phyloP scores from a whole-genome alignment of 1,140 invertebrate species.

The Neomicropteryx cornuta region DNA sequence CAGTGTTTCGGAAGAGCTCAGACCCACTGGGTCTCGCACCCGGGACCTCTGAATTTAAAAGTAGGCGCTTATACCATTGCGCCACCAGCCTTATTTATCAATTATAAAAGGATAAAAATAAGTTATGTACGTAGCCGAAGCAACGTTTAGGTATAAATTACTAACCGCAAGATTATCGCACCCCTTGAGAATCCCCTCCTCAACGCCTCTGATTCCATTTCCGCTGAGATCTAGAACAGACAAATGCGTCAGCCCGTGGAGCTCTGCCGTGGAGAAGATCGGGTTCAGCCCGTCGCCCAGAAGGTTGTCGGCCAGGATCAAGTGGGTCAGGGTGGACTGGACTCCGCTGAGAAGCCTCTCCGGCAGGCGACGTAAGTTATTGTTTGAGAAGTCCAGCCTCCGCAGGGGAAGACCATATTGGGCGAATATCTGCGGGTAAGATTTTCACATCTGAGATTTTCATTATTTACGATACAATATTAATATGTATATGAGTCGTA shows the following conservation, averaged over 20 bases:
- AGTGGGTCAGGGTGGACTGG: conserved; percentile 51
- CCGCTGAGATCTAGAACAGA: conserved; percentile 63
- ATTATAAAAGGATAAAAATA: too few species aligned
- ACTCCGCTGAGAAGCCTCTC: conserved; percentile 62
- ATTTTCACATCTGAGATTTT: too few species aligned
- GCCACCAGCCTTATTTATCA: too few species aligned
- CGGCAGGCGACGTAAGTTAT: conserved; percentile 66
- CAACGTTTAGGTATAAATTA: neutral
- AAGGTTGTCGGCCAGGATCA: conserved; percentile 67
- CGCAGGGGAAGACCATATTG: conserved; percentile 51
- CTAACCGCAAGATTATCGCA: conserved; percentile 59
- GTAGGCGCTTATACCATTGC: too few species aligned
- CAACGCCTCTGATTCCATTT: conserved; percentile 68
- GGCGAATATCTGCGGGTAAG: conserved; percentile 40
- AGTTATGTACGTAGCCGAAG: neutral
- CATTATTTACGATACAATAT: too few species aligned
- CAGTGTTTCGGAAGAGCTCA: too few species aligned
- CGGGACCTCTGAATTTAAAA: too few species aligned
- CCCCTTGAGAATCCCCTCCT: conserved; percentile 76
- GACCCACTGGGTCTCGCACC: too few species aligned
- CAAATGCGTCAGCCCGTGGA: conserved; percentile 63
- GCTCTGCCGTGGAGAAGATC: conserved; percentile 76
- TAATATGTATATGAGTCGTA: too few species aligned
- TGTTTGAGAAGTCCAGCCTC: conserved; percentile 70
- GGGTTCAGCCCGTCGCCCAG: conserved; percentile 82